phyloP scores from a whole-genome alignment of 1,140 invertebrate species.

The Brevipalpus yothersi region DNA sequence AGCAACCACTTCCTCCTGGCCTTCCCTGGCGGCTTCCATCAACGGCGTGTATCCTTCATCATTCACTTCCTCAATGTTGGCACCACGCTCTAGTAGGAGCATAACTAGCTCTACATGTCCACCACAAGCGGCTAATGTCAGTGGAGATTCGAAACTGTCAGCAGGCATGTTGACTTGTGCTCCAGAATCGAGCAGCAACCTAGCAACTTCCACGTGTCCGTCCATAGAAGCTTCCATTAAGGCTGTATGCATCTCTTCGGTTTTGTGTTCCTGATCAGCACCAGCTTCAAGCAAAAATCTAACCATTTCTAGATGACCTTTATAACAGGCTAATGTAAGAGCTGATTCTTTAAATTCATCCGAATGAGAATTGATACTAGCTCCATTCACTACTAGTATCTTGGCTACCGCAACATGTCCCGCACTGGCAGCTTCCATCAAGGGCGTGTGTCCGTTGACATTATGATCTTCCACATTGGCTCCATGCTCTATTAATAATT shows the following conservation, averaged over 20 bases:
- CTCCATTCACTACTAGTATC: slow-evolving; percentile 67
- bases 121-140: slow-evolving; percentile 90
- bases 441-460: slow-evolving; percentile 92
- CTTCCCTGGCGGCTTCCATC: slow-evolving; percentile 92
- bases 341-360: slow-evolving; percentile 79
- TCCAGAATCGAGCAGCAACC: slow-evolving; percentile 75
- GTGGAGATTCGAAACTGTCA: slow-evolving; percentile 94
- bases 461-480: slow-evolving; percentile 96
- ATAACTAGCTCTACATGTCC: slow-evolving; percentile 90
- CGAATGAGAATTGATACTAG: slow-evolving; percentile 92
- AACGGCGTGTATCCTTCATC: slow-evolving; percentile 98
- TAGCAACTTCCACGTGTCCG: slow-evolving; percentile 86
- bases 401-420: slow-evolving; percentile 84
- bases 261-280: slow-evolving; percentile 89
- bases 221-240: slow-evolving; percentile 99
- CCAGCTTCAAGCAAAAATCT: slow-evolving; percentile 74
- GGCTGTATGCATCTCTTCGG: slow-evolving; percentile 98
- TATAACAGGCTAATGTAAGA: slow-evolving; percentile 87
- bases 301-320: slow-evolving; percentile 92
- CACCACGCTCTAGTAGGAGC: slow-evolving; percentile 77
- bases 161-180: slow-evolving; percentile 97
- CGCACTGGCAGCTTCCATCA: slow-evolving; percentile 94
- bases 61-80: slow-evolving; percentile 95
- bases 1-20: slow-evolving; percentile 94
- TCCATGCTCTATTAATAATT: slow-evolving; percentile 55